Evolutionary conservation across 2,797 vertebrate genomes (phyloP), one percentile per base, ranked within the genome.

Genomic region (Channallabes apus): DNA sequence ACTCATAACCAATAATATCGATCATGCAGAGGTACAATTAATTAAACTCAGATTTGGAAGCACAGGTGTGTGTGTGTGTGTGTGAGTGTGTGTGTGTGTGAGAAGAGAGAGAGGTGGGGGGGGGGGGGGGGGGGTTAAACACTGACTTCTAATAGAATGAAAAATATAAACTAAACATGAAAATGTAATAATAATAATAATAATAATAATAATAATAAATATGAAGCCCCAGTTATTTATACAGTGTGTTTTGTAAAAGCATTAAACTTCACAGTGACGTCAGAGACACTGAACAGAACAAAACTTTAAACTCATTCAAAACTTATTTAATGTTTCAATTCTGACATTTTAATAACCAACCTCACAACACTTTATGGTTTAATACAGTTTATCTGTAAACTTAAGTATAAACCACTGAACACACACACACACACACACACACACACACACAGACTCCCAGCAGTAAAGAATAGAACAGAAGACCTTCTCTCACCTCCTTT

Each of bases 401-500:
- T 0, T 27, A 3, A 46, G 41, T 46, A 12, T 54, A 14, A 5
- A 75, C n/a, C 3, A 20, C 14, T 17, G 46, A 56, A 54, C 22
- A 75, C 29, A 35, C 32, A 69, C 68, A 35, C 68, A 69, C 71
- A 73, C 71, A 51, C 11, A 46, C 38, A 72, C 69, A 35, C 27
- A 67, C 15, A 32, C 27, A 67, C 61, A 80, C 27, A 32, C 7
- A 12, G 5, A 7, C 20, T 4, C 3, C 61, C 24, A 73, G 5
- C 69, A 32, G 46, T 18, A 22, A 4, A 20, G 14, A 56, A 32
- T 32, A 29, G 32, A 76, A 24, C 22, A 72, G 27, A 27, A 58
- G 15, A 22, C 58, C 17, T 46, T 58, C 3, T 62, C 82, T 83
- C 54, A 83, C 82, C 82, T 83, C 64, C 38, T 73, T 27, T 9